Conservation (phyloP, 2,888 invertebrate species). For the Leptura quadrifasciata region DNA sequence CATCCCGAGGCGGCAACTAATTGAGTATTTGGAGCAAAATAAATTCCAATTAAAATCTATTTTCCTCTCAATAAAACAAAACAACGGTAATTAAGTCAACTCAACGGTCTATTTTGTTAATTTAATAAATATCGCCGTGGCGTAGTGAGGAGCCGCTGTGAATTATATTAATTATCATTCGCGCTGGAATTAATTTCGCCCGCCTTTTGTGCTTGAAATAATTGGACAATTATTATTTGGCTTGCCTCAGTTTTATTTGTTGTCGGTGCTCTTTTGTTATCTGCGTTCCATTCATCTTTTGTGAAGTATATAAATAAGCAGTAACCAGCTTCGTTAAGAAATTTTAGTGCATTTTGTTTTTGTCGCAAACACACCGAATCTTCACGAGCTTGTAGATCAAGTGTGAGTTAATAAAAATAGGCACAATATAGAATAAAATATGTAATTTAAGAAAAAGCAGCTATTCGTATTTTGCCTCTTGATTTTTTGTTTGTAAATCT, state of each 20-base stretch:
- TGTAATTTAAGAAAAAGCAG: too few relatives aligned
- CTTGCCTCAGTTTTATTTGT: neutral
- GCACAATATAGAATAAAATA: too few relatives aligned
- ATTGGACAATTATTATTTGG: slow-evolving; percentile 17
- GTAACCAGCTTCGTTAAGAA: neutral
- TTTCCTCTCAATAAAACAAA: slow-evolving; percentile 30
- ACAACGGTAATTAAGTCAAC: slow-evolving; percentile 23
- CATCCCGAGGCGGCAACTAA: slow-evolving; percentile 20
- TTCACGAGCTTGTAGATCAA: too few relatives aligned
- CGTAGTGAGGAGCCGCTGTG: neutral
- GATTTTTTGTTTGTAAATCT: too few relatives aligned
- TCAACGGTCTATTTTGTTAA: slow-evolving; percentile 11
- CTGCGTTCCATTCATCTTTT: neutral
- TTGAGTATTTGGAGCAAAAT: slow-evolving; percentile 33
- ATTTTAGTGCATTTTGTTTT: neutral
- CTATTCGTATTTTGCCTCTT: too few relatives aligned
- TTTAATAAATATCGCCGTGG: slow-evolving; percentile 18
- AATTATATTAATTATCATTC: slow-evolving; percentile 32
- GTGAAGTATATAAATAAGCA: neutral
- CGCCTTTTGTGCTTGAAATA: neutral
- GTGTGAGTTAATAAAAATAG: too few relatives aligned
- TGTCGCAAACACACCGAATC: too few relatives aligned
- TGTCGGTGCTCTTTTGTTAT: neutral
- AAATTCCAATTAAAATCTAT: slow-evolving; percentile 31
- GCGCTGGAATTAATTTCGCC: neutral